These are phyloP conservation scores for Ciconia maguari DNA, from an alignment of 2,113 vertebrate species.

Conservation along the genomic window DNA sequence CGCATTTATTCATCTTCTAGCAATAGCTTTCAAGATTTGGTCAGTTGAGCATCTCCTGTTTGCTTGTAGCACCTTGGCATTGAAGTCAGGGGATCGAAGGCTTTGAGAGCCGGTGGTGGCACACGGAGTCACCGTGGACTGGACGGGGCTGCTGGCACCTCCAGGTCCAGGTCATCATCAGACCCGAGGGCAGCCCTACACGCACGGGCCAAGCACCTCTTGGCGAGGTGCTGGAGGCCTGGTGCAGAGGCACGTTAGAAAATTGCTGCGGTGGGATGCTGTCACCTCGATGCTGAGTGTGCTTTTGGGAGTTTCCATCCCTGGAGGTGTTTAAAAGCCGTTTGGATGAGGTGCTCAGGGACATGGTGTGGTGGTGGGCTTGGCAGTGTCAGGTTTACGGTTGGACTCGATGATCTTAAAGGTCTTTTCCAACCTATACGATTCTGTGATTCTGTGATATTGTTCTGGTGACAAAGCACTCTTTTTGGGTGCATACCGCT, in stretches of 20 bases:
- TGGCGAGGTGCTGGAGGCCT: background rate
- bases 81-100: background rate
- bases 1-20: background rate
- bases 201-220: fast-evolving
- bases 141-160: background rate
- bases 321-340: too few species aligned
- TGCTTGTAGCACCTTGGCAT: background rate
- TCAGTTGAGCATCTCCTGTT: background rate
- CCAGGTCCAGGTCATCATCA: background rate
- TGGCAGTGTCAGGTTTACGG: too few species aligned
- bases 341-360: too few species aligned
- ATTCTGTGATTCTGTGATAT: background rate
- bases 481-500: background rate
- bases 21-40: fast-evolving
- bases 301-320: background rate
- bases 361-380: too few species aligned
- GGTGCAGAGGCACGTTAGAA: background rate
- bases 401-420: too few species aligned
- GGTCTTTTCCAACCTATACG: too few species aligned
- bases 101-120: background rate
- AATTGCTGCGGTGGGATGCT: background rate
- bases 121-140: fast-evolving
- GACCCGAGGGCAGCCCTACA: background rate
- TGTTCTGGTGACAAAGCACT: background rate
- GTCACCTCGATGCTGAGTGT: background rate